Evolutionary conservation across 2,888 invertebrate species (phyloP), one percentile per base, ranked within the genome.

Genomic region (Fragum whitleyi): DNA sequence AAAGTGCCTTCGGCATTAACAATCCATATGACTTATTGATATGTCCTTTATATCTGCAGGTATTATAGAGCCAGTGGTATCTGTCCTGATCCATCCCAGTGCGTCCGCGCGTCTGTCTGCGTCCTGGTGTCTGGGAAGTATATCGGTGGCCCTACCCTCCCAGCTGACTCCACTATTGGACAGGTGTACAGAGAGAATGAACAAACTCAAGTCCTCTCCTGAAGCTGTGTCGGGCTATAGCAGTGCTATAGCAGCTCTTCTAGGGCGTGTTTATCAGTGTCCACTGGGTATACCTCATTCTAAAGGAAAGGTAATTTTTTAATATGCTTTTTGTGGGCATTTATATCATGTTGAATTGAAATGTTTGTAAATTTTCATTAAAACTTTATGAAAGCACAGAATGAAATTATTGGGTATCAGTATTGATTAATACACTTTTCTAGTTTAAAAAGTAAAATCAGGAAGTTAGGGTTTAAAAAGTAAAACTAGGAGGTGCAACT

Each of bases 151-250:
- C 47, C 96, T 98, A 72, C 99, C 99, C 9, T 97, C 98, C 90
- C 98, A 98, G 94, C 96, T 98, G 90, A 97, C 99, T 55, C 98
- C 98, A 6, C 95, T 99, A 57, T 96, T 99, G 87, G 98, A 99
- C 95, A 96, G 94, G 47, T 94, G 93, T 88, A 90, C 93, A 83
- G 92, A 92, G 76, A 89, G 93, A 23, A 92, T 94, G 93, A 92
- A 93, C 81, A 92, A 94, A 97, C 97, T 98, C 94, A 95, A 97
- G 86, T 97, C 97, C 19, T 97, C 98, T 1, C 97, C 95, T 0
- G 95, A 95, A 86, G 95, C 95, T n/a, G 94, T 95, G 51, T 94
- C 94, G 47, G 95, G 99, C 7, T 99, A 98, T 92, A 98, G 98
- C 90, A 96, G 97, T 91, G 99, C 99, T 0, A 94, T 99, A 84